Percentiles rank a stretch among this genome's conserved stretches.
These are phyloP conservation scores for Neodiprion virginianus DNA, from an alignment of 1,140 invertebrate species.

Conservation along the genomic window DNA sequence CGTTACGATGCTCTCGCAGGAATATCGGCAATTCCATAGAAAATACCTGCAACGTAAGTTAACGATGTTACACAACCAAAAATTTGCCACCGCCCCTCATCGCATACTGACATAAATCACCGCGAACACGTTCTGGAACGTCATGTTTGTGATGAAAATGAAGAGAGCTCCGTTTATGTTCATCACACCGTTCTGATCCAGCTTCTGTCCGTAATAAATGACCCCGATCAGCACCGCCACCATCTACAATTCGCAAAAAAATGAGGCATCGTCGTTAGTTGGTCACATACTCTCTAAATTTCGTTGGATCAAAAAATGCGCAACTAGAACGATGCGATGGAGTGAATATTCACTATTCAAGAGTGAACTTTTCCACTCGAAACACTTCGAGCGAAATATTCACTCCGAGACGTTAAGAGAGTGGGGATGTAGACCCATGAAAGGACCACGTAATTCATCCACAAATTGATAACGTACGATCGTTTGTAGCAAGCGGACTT, in stretches of 20 bases:
- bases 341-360: no score
- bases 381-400: no score
- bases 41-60: conserved; percentile 76
- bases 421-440: no score
- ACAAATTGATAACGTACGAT: conserved; percentile 69
- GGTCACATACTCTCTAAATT: not conserved
- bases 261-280: not conserved
- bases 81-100: not conserved
- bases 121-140: conserved; percentile 90
- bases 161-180: conserved; percentile 97
- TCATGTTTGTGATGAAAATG: conserved; percentile 91
- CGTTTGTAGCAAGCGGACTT: conserved; percentile 88
- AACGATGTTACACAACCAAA: not conserved
- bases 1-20: conserved; percentile 87
- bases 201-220: conserved; percentile 86
- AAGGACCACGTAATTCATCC: not conserved
- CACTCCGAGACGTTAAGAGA: no score
- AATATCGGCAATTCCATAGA: conserved; percentile 92
- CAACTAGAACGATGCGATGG: no score
- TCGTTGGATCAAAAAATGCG: not conserved
- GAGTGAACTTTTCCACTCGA: no score
- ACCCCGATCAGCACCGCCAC: conserved; percentile 86
- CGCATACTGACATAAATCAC: conserved; percentile 83
- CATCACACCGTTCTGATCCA: conserved; percentile 89
- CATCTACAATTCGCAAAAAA: conserved; percentile 68